phyloP scores from a whole-genome alignment of 1,140 invertebrate species.

The Diachasma alloeum region DNA sequence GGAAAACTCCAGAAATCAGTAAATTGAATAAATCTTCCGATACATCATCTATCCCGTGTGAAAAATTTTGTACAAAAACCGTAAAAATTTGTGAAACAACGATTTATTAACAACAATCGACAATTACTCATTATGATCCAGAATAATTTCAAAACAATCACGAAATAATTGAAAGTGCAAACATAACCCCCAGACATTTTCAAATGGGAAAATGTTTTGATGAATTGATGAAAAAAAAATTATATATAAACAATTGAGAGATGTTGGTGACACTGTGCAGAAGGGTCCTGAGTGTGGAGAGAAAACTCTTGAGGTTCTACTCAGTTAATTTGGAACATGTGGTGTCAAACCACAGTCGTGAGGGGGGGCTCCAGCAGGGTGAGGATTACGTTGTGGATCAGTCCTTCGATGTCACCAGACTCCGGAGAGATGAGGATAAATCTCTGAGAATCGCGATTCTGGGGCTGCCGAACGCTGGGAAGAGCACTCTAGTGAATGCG shows the following conservation, averaged over 20 bases:
- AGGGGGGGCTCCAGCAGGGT: not conserved
- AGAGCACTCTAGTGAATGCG: slow-evolving; percentile 92
- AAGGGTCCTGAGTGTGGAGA: not conserved
- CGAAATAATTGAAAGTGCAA: no score
- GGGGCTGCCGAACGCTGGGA: slow-evolving; percentile 91
- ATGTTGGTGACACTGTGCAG: not conserved
- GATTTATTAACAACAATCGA: no score
- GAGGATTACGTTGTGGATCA: not conserved
- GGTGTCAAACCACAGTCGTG: not conserved
- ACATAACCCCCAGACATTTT: no score
- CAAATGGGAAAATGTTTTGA: no score
- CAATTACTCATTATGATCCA: no score
- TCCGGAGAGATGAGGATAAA: slow-evolving; percentile 32
- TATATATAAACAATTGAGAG: slow-evolving; percentile 24
- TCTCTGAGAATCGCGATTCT: slow-evolving; percentile 86
- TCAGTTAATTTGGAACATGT: not conserved
- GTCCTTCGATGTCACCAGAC: not conserved
- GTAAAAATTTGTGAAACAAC: no score
- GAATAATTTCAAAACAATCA: no score
- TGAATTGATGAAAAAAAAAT: no score
- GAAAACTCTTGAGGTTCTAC: not conserved
- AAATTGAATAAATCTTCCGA: no score
- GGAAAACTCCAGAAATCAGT: no score
- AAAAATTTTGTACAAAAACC: no score
- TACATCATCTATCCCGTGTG: no score